Percentiles rank a stretch among this genome's conserved stretches.
These are phyloP conservation scores for Andrena haemorrhoa DNA, from an alignment of 2,888 invertebrate species.

Conservation along the genomic window DNA sequence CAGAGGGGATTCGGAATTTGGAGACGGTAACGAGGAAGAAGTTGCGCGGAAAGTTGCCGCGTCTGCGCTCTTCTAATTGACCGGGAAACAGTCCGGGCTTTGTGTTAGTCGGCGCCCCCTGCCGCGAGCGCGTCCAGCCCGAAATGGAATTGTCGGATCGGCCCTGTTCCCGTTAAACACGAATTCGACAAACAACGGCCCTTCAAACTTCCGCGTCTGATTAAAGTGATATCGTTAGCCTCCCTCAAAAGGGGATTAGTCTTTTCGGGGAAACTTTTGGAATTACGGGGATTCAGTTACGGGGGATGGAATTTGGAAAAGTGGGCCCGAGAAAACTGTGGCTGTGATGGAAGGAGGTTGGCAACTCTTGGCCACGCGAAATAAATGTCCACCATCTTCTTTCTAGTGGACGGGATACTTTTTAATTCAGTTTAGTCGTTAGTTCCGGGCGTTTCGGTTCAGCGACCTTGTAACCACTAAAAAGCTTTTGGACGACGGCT, in stretches of 20 bases:
- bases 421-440: too few relatives aligned
- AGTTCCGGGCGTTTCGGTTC: too few relatives aligned
- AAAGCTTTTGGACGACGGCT: too few relatives aligned
- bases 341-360: too few relatives aligned
- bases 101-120: slow-evolving; percentile 1
- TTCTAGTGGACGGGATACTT: too few relatives aligned
- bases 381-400: too few relatives aligned
- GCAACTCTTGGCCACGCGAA: too few relatives aligned
- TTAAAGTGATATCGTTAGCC: slow-evolving; percentile 20
- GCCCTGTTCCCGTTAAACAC: slow-evolving; percentile 5
- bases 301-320: slow-evolving; percentile 1
- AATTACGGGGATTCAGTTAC: not conserved
- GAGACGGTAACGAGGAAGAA: slow-evolving; percentile 45
- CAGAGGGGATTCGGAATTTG: slow-evolving; percentile 10
- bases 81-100: slow-evolving; percentile 59
- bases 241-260: too few relatives aligned
- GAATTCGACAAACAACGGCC: slow-evolving; percentile 35
- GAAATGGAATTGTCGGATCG: slow-evolving; percentile 48
- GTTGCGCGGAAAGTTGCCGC: slow-evolving; percentile 45
- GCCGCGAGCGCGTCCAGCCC: slow-evolving; percentile 6
- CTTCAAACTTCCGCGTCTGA: slow-evolving; percentile 31
- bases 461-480: too few relatives aligned
- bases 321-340: not conserved
- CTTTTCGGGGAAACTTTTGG: not conserved
- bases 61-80: slow-evolving; percentile 59